phyloP scores from a whole-genome alignment of 2,888 invertebrate genomes.

The Endomychus coccineus region DNA sequence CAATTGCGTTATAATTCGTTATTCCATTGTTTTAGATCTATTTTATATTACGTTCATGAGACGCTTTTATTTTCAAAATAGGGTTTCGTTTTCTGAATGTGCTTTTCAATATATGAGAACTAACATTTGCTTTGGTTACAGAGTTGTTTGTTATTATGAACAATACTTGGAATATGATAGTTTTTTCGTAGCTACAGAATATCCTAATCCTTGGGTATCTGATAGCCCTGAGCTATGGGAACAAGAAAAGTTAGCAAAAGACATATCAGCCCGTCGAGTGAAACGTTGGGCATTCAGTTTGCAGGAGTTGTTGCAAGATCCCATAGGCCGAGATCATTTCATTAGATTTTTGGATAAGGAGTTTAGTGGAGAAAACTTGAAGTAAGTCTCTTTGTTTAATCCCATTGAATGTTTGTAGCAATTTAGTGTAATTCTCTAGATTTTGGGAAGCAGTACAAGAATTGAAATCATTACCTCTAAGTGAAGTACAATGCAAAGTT shows the following conservation, averaged over 20 bases:
- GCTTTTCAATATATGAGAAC: no score
- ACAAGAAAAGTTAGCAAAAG: constrained; percentile 86
- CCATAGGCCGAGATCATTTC: constrained; percentile 95
- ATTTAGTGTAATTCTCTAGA: constrained; percentile 45
- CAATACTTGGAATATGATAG: constrained; percentile 96
- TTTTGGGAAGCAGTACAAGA: constrained; percentile 96
- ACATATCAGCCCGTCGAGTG: constrained; percentile 86
- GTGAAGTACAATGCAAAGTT: constrained; percentile 74
- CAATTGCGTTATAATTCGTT: no score
- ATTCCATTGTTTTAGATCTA: no score
- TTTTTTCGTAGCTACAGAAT: constrained; percentile 86
- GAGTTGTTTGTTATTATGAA: constrained; percentile 85
- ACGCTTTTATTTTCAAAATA: no score
- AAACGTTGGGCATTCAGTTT: constrained; percentile 97
- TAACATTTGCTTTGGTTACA: constrained; percentile 39
- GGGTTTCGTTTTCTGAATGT: no score
- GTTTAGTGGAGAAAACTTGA: constrained; percentile 97
- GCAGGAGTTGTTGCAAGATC: constrained; percentile 88
- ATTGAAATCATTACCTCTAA: constrained; percentile 79
- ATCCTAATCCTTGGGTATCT: constrained; percentile 94
- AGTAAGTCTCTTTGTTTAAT: constrained; percentile 53
- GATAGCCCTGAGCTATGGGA: constrained; percentile 98
- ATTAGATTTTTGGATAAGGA: constrained; percentile 94
- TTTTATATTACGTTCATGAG: no score
- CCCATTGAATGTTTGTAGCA: background rate